Conservation (phyloP, 2,888 invertebrate genomes). For the Drosophila silvestris region DNA sequence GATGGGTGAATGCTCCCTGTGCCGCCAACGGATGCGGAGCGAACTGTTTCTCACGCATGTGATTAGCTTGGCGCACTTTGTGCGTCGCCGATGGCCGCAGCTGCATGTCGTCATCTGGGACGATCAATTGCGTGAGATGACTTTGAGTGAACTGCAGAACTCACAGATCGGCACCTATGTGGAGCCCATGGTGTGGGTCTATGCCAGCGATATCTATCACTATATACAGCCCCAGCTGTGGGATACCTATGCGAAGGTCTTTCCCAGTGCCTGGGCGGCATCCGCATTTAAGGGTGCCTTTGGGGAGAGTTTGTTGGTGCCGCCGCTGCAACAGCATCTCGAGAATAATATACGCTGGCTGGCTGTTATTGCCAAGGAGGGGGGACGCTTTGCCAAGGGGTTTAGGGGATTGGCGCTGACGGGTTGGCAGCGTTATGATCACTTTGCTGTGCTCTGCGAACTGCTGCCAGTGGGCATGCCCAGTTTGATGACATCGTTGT, state of each 20-base stretch:
- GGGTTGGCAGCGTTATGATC: slow-evolving; percentile 88
- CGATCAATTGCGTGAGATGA: slow-evolving; percentile 90
- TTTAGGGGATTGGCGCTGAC: slow-evolving; percentile 84
- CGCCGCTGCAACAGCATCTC: slow-evolving; percentile 89
- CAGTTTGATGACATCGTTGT: slow-evolving; percentile 87
- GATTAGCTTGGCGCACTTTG: slow-evolving; percentile 87
- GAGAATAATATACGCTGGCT: slow-evolving; percentile 91
- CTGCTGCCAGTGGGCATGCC: slow-evolving; percentile 89
- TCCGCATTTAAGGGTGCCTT: slow-evolving; percentile 92
- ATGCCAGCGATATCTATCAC: slow-evolving; percentile 89
- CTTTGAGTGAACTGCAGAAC: slow-evolving; percentile 87
- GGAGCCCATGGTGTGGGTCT: slow-evolving; percentile 93
- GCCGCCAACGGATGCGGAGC: slow-evolving; percentile 86
- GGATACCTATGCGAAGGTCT: slow-evolving; percentile 89
- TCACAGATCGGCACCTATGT: slow-evolving; percentile 88
- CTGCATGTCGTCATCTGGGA: slow-evolving; percentile 91
- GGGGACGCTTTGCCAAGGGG: slow-evolving; percentile 85
- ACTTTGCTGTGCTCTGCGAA: slow-evolving; percentile 90
- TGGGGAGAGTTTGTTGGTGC: slow-evolving; percentile 89
- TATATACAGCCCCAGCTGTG: slow-evolving; percentile 87
- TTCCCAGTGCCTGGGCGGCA: slow-evolving; percentile 90
- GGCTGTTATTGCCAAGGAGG: slow-evolving; percentile 88
- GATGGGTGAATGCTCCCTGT: slow-evolving; percentile 89
- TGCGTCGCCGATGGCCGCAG: slow-evolving; percentile 87
- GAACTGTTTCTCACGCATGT: slow-evolving; percentile 89